A percentile compares a stretch with the other conserved stretches of the same genome.
These are phyloP conservation scores for Gymnoscopelus braueri DNA, from an alignment of 2,797 vertebrate genomes.

Conservation along the genomic window DNA sequence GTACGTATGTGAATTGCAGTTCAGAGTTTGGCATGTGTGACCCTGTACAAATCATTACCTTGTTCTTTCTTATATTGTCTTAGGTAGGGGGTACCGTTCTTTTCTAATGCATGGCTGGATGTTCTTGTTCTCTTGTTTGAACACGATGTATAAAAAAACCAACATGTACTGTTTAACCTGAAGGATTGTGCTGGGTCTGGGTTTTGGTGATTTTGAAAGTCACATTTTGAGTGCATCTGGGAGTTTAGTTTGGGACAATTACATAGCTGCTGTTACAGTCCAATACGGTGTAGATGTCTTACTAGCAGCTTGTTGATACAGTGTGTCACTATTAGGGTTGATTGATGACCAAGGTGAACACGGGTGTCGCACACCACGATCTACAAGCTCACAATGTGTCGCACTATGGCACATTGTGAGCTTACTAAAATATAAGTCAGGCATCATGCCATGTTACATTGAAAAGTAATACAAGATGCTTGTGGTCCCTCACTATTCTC, in stretches of 20 bases:
- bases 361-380: no score
- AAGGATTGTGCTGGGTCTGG: conserved; percentile 48
- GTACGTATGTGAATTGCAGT: conserved; percentile 38
- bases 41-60: conserved; percentile 58
- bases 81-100: conserved; percentile 57
- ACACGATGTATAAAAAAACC: conserved; percentile 44
- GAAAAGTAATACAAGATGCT: conserved; percentile 6
- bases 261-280: conserved; percentile 17
- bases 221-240: conserved; percentile 30
- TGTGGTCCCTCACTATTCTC: conserved; percentile 1
- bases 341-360: no score
- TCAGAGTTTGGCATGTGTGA: conserved; percentile 68
- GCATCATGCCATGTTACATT: no score
- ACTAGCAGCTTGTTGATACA: neutral
- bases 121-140: conserved; percentile 62
- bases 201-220: conserved; percentile 50
- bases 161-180: conserved; percentile 56
- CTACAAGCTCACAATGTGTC: no score
- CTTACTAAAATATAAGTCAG: no score
- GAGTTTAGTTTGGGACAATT: conserved; percentile 18
- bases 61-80: conserved; percentile 50
- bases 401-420: no score
- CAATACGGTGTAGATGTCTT: conserved; percentile 11
- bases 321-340: neutral
- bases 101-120: conserved; percentile 74